These are phyloP conservation scores for Lochmaea capreae DNA, from an alignment of 2,888 invertebrate genomes.

Conservation along the genomic window DNA sequence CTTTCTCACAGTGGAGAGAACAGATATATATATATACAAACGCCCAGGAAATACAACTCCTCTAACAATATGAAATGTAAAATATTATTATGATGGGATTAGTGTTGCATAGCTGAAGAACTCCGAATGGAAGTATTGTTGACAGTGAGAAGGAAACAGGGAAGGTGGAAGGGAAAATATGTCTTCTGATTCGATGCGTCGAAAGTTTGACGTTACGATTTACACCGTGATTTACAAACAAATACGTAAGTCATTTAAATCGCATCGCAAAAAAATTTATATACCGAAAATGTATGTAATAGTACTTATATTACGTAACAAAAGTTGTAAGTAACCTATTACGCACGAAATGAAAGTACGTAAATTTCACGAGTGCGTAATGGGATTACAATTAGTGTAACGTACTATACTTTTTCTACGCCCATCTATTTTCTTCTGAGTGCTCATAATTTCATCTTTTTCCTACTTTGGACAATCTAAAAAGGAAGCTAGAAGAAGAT, in stretches of 20 bases:
- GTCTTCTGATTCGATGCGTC: not conserved
- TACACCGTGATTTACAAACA: not conserved
- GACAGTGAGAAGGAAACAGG: slow-evolving; percentile 26
- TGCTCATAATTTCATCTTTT: too few relatives aligned
- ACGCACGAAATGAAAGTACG: too few relatives aligned
- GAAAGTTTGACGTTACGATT: slow-evolving; percentile 16
- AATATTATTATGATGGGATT: slow-evolving; percentile 77
- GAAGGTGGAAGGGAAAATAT: slow-evolving; percentile 44
- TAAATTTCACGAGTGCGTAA: too few relatives aligned
- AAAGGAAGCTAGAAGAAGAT: too few relatives aligned
- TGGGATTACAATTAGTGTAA: too few relatives aligned
- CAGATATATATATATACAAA: slow-evolving; percentile 7
- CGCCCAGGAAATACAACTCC: slow-evolving; percentile 57
- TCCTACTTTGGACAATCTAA: too few relatives aligned
- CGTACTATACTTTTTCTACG: too few relatives aligned
- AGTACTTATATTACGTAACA: too few relatives aligned
- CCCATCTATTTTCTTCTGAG: too few relatives aligned
- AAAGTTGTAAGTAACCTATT: too few relatives aligned
- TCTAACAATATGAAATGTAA: slow-evolving; percentile 66
- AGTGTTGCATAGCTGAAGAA: slow-evolving; percentile 75
- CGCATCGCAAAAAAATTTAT: not conserved
- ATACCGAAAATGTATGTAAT: too few relatives aligned
- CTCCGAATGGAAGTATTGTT: slow-evolving; percentile 66
- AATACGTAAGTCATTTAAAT: not conserved
- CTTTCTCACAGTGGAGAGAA: slow-evolving; percentile 46